These are phyloP conservation scores for Pachycephala philippinensis DNA, from an alignment of 2,113 vertebrate species.

Conservation along the genomic window DNA sequence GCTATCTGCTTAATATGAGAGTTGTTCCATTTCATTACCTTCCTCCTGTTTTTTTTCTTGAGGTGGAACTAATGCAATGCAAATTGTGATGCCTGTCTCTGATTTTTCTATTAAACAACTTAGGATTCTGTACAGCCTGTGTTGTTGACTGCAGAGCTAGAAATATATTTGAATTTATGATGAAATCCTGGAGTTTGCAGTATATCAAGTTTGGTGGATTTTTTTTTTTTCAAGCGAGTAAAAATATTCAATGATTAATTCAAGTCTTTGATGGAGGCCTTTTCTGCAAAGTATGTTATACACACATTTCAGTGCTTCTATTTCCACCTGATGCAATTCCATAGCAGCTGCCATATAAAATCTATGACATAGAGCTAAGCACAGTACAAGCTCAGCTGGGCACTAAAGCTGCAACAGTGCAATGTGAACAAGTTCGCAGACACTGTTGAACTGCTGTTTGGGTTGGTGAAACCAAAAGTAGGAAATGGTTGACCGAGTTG, in stretches of 20 bases:
- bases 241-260: not conserved
- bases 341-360: not conserved
- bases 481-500: not conserved
- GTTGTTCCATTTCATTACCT: constrained; percentile 72
- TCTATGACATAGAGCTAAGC: not conserved
- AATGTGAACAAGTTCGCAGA: not conserved
- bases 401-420: not conserved
- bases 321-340: not conserved
- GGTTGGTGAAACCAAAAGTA: not conserved
- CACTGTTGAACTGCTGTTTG: not conserved
- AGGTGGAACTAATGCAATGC: constrained; percentile 68
- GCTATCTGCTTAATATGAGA: constrained; percentile 68
- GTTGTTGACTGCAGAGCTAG: constrained; percentile 16
- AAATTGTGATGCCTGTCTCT: constrained; percentile 61
- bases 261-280: not conserved
- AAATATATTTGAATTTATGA: constrained; percentile 52
- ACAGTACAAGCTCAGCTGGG: not conserved
- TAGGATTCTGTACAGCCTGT: constrained; percentile 6
- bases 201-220: not conserved
- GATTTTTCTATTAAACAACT: constrained; percentile 63
- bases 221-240: not conserved
- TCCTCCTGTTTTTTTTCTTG: constrained; percentile 64
- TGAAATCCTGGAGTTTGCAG: not conserved
- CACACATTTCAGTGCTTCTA: not conserved
- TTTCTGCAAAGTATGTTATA: not conserved